A percentile compares a stretch with the other conserved stretches of the same genome.
phyloP scores from a whole-genome alignment of 2,888 invertebrate genomes.

The Agrenia bidenticulata region DNA sequence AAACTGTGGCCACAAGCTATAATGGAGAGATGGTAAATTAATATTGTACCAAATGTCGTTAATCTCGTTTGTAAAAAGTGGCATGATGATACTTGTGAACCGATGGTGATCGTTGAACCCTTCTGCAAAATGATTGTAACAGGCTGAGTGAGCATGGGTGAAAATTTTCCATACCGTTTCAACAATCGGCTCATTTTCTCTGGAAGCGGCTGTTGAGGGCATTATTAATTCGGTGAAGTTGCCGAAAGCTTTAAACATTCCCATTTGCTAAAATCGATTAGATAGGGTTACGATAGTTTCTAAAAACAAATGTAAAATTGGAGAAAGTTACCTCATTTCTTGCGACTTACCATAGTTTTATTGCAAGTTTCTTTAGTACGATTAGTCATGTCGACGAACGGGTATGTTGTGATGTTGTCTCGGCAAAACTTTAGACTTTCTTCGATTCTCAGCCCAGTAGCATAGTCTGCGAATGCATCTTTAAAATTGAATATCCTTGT shows the following conservation, averaged over 20 bases:
- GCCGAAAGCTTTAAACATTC: constrained; percentile 22
- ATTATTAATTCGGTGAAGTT: constrained; percentile 17
- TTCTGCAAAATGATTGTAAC: constrained; percentile 34
- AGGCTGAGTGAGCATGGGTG: constrained; percentile 42
- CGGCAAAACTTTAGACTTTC: constrained; percentile 27
- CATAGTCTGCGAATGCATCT: constrained; percentile 24
- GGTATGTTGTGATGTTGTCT: constrained; percentile 25
- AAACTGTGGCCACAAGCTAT: no score
- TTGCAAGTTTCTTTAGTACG: constrained; percentile 15
- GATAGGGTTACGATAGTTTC: neutral
- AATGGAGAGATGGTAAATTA: neutral
- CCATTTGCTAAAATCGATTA: constrained; percentile 18
- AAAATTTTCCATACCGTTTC: constrained; percentile 49
- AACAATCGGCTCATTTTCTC: constrained; percentile 41
- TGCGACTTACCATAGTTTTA: constrained; percentile 18
- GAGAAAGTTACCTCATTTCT: neutral
- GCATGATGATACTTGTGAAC: constrained; percentile 39
- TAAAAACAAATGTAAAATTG: neutral
- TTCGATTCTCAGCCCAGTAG: constrained; percentile 25
- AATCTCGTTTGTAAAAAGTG: constrained; percentile 42
- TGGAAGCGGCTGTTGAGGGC: neutral
- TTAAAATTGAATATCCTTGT: constrained; percentile 21
- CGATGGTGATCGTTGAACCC: constrained; percentile 45
- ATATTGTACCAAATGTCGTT: constrained; percentile 40
- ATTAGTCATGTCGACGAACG: constrained; percentile 21